Conservation (phyloP, 2,113 vertebrate species). For the Lepisosteus osseus region DNA sequence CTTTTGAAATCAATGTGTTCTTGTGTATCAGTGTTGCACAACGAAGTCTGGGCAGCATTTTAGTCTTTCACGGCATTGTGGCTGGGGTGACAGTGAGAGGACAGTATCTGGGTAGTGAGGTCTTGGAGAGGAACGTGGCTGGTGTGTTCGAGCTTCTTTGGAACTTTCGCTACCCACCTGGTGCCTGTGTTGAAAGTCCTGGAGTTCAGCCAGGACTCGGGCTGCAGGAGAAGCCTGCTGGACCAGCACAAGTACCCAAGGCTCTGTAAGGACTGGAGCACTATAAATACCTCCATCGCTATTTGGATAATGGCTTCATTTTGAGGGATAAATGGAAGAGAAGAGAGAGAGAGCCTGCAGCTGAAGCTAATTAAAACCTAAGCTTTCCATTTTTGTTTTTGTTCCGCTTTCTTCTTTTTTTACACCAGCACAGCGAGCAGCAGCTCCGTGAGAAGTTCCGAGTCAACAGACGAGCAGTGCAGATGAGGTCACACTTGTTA, state of each 20-base stretch:
- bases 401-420: neutral
- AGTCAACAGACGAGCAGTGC: conserved; percentile 53
- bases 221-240: conserved; percentile 28
- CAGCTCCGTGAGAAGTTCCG: conserved; percentile 69
- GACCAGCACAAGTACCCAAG: conserved; percentile 64
- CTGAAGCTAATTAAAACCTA: conserved; percentile 79
- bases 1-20: too few relatives aligned
- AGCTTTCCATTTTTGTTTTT: conserved; percentile 51
- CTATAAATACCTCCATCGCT: conserved; percentile 82
- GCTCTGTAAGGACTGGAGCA: conserved; percentile 72
- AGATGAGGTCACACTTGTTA: neutral
- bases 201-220: conserved; percentile 61
- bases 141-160: conserved; percentile 16
- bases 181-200: conserved; percentile 57
- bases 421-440: conserved; percentile 42
- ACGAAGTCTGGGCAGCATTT: too few relatives aligned
- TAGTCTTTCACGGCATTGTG: too few relatives aligned
- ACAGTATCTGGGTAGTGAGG: conserved; percentile 1
- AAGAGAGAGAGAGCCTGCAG: conserved; percentile 71
- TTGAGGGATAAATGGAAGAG: conserved; percentile 71
- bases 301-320: conserved; percentile 79
- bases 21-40: too few relatives aligned
- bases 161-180: conserved; percentile 55
- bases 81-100: neutral
- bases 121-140: conserved; percentile 15